A percentile compares a stretch with the other conserved stretches of the same genome.
Conservation (phyloP, 1,140 invertebrate genomes). For the Papilio polyxenes region DNA sequence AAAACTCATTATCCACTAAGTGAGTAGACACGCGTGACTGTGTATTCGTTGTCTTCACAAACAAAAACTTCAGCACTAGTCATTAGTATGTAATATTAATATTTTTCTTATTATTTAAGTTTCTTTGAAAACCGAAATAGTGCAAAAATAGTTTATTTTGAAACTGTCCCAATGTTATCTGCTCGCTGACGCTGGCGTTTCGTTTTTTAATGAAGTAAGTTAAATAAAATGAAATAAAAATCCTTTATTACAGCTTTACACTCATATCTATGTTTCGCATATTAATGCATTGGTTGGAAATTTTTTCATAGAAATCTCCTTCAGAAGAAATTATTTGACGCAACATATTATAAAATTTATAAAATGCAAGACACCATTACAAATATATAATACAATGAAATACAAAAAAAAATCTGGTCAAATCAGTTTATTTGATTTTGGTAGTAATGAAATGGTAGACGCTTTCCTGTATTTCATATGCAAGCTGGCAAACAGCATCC, state of each 20-base stretch:
- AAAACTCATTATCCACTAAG: neutral
- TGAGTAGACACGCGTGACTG: neutral
- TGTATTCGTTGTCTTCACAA: neutral
- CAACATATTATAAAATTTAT: neutral
- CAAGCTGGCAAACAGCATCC: neutral
- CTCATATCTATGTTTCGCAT: too few species aligned
- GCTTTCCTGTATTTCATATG: slow-evolving; percentile 1
- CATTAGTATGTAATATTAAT: neutral
- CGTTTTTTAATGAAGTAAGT: too few species aligned
- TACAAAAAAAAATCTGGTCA: too few species aligned
- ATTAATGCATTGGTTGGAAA: neutral
- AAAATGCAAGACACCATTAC: neutral
- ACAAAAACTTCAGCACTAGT: neutral
- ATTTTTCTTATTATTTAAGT: neutral
- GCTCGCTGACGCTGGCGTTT: neutral
- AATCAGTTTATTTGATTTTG: neutral
- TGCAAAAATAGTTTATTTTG: neutral
- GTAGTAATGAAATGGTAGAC: neutral
- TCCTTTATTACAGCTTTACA: too few species aligned
- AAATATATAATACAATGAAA: neutral
- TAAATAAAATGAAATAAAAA: too few species aligned
- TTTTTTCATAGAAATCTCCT: neutral
- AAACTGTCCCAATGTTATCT: neutral
- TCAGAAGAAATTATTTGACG: neutral
- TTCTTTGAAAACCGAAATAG: neutral